Base-by-base conservation (phyloP, 1,140 invertebrate species). In the Tetragnatha versicolor region DNA sequence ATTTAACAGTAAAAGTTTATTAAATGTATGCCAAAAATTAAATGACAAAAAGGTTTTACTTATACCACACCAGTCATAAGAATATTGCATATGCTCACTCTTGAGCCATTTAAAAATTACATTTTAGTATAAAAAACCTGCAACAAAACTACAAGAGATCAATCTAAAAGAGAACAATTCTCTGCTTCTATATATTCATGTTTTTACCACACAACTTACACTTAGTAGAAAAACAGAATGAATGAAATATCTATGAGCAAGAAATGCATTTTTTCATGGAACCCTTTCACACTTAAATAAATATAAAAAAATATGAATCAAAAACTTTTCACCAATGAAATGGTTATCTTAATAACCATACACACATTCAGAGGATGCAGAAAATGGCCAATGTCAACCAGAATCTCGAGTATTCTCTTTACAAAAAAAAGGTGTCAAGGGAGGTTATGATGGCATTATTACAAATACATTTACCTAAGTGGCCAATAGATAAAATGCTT, bases 141-240 rank as follows among this genome's bases (percentile, higher is more conserved):
- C 72, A 75, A 75, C 72, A 63, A 49, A 75, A 63, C 72, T 75
- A 75, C 58, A 61, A 75, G 72, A 75, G 72, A 75, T 75, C 72
- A 75, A 45, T 49, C 58, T 63, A 63, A 63, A 22, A 37, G 53
- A 63, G 37, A 42, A 63, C 31, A 42, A 47, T 61, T 63, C 72
- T 60, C 20, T 31, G 58, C 33, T 49, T 39, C 72, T 75, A 75
- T 60, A 75, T 75, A 75, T 63, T 61, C 72, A 75, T 75, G 29
- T 75, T 39, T 69, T 39, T 55, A 75, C 72, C 72, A 75, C 72
- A 75, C 72, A 63, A 75, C 35, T 73, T 60, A 75, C 70, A 61
- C 53, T 42, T 42, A 60, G 72, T 75, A 75, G 39, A 70, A 75
- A 75, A 75, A 75, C 58, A 63, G 58, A 75, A 63, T 61, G 55